These are phyloP conservation scores for Silurus glanis DNA, from an alignment of 2,113 vertebrate species.

Conservation along the genomic window DNA sequence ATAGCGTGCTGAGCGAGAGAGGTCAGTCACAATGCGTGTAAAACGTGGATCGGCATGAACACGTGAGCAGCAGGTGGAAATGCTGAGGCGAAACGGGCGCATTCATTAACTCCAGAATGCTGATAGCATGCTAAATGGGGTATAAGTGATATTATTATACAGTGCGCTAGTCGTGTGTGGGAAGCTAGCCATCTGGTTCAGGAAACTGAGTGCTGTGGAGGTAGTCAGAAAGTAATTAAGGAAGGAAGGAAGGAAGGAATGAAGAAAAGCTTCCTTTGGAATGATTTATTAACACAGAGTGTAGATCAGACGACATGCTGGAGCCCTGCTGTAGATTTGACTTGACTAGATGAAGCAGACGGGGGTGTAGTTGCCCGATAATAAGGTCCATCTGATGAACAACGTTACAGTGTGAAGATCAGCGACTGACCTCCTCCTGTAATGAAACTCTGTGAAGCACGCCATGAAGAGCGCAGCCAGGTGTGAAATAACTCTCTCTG, in stretches of 20 bases:
- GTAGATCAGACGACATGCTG: not conserved
- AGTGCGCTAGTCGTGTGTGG: not conserved
- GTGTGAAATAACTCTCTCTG: constrained; percentile 17
- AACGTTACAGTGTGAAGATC: not conserved
- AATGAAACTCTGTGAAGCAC: not conserved
- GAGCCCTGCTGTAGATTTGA: not conserved
- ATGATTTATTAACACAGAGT: not conserved
- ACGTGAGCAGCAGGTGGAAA: not conserved
- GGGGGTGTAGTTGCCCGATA: not conserved
- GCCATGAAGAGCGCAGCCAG: not conserved
- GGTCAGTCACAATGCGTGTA: not conserved
- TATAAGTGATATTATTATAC: not conserved
- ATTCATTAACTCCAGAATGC: not conserved
- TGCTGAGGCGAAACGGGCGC: not conserved
- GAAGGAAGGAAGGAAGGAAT: not conserved
- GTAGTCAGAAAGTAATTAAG: not conserved
- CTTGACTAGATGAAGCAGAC: not conserved
- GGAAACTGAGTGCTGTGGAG: not conserved
- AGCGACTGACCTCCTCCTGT: not conserved
- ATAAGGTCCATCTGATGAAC: not conserved
- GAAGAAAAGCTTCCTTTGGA: not conserved
- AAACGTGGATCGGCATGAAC: not conserved
- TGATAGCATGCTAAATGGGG: not conserved
- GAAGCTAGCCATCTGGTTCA: constrained; percentile 7
- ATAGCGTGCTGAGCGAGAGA: not conserved